These are phyloP conservation scores for Plagiodera versicolora DNA, from an alignment of 2,888 invertebrate genomes.

Conservation along the genomic window DNA sequence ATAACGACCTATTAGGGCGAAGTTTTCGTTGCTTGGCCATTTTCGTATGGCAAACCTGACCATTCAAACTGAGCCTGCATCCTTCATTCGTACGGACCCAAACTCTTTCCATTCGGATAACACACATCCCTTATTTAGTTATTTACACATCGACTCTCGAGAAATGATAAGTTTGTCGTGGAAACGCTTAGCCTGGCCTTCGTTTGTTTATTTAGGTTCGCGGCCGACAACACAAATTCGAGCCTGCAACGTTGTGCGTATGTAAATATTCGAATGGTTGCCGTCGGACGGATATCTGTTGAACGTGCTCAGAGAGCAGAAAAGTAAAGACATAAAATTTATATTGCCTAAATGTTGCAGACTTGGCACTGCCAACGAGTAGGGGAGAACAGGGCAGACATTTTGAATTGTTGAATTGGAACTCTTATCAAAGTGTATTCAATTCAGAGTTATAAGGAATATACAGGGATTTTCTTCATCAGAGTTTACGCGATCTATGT, in stretches of 20 bases:
- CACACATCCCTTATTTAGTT: background rate
- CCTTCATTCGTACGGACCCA: background rate
- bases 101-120: background rate
- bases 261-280: background rate
- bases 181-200: background rate
- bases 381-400: too few species aligned
- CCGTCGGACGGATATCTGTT: background rate
- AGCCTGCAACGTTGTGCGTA: background rate
- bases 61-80: too few species aligned
- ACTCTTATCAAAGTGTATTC: too few species aligned
- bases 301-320: background rate
- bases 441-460: too few species aligned
- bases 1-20: too few species aligned
- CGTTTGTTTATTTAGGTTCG: background rate
- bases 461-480: too few species aligned
- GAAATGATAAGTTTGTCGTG: background rate
- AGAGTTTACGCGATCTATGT: too few species aligned
- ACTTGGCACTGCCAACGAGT: background rate
- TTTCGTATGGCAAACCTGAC: too few species aligned
- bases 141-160: background rate
- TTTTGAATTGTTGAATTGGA: too few species aligned
- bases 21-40: too few species aligned
- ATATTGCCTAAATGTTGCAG: background rate
- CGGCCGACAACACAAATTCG: background rate
- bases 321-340: background rate